Conservation (phyloP, 2,797 vertebrate species). For the Myioborus miniatus region DNA sequence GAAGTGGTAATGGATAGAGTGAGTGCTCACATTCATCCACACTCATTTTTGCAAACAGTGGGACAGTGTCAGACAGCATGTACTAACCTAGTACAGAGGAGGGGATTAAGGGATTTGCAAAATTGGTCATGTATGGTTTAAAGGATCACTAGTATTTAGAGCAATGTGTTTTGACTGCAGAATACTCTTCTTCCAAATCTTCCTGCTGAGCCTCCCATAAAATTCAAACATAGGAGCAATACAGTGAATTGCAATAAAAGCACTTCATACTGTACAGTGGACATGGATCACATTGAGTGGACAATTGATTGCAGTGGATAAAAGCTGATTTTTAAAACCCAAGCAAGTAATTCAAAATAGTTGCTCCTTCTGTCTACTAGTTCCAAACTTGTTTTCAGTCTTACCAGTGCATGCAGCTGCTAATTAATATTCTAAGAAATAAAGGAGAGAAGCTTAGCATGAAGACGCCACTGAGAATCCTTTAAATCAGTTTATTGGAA, state of each 20-base stretch:
- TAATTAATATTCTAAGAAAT: background rate
- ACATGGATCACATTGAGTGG: background rate
- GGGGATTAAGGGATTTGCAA: conserved; percentile 51
- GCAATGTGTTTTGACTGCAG: background rate
- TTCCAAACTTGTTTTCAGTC: background rate
- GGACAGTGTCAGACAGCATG: background rate
- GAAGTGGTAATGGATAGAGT: background rate
- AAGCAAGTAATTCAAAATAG: background rate
- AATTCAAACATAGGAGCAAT: background rate
- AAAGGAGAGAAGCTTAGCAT: background rate
- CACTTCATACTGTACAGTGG: background rate
- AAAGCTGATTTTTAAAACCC: background rate
- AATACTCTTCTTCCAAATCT: background rate
- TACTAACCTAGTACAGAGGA: background rate
- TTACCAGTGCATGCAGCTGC: background rate
- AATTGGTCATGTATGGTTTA: conserved; percentile 32
- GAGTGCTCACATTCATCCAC: background rate
- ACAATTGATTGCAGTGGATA: background rate
- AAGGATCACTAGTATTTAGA: conserved; percentile 16
- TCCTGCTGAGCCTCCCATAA: background rate
- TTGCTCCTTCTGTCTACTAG: background rate
- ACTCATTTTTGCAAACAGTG: background rate
- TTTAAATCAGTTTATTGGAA: background rate
- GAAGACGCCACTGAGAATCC: background rate
- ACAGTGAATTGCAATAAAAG: background rate